Conservation (phyloP, 2,888 invertebrate species). For the Seira ritae region DNA sequence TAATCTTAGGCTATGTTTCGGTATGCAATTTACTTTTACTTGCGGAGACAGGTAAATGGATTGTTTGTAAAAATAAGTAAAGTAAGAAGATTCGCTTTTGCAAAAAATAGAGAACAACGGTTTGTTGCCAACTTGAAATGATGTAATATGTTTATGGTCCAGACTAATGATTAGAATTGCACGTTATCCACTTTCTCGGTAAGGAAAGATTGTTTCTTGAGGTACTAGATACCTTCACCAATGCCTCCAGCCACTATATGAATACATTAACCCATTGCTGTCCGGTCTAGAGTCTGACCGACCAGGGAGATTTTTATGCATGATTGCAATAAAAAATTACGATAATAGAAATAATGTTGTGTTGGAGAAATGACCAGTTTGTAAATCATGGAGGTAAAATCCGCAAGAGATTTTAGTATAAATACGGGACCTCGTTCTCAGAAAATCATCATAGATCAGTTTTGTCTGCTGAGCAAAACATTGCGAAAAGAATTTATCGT, state of each 20-base stretch:
- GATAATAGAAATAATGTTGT: constrained; percentile 1
- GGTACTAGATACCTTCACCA: background rate
- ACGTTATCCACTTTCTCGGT: background rate
- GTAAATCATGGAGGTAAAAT: constrained; percentile 8
- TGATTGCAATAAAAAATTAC: background rate
- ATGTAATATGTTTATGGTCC: too few species aligned
- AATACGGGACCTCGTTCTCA: background rate
- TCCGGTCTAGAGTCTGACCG: too few species aligned
- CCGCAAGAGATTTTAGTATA: constrained; percentile 23
- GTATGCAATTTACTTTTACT: too few species aligned
- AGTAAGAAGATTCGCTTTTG: too few species aligned
- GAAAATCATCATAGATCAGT: constrained; percentile 19
- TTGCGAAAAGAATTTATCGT: background rate
- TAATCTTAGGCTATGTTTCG: too few species aligned
- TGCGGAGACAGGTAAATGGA: too few species aligned
- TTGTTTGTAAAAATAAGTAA: too few species aligned
- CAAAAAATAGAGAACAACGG: background rate
- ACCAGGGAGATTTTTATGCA: background rate
- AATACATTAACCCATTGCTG: background rate
- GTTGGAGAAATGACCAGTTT: background rate
- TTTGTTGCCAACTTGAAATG: background rate
- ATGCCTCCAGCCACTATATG: background rate
- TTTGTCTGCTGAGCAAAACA: constrained; percentile 46
- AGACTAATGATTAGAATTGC: background rate
- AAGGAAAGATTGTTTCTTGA: too few species aligned